Conservation (phyloP, 2,888 invertebrate species). For the Acrobasis consociella region DNA sequence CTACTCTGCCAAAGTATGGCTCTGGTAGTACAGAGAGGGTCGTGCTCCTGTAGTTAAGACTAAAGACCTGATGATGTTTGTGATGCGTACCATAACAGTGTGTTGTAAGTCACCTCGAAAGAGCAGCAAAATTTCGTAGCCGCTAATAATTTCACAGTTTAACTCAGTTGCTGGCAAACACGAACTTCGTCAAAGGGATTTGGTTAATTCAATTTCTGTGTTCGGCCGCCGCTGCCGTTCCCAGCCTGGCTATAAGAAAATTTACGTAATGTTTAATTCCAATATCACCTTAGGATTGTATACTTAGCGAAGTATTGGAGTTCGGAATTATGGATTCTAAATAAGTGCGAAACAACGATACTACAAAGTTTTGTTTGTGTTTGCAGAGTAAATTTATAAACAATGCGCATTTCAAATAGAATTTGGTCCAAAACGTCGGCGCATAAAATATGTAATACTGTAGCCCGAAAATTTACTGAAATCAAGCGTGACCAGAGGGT, state of each 20-base stretch:
- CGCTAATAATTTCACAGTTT: conserved; percentile 62
- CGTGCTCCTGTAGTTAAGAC: too few relatives aligned
- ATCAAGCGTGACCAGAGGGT: too few relatives aligned
- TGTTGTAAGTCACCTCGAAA: too few relatives aligned
- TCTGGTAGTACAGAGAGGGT: too few relatives aligned
- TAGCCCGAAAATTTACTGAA: too few relatives aligned
- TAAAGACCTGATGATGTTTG: too few relatives aligned
- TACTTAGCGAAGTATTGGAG: conserved; percentile 50
- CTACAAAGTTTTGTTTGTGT: conserved; percentile 8
- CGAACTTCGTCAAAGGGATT: conserved; percentile 69
- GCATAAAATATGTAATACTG: too few relatives aligned
- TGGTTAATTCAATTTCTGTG: conserved; percentile 69
- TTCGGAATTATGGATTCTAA: conserved; percentile 34
- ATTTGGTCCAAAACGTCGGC: too few relatives aligned
- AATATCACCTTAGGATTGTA: conserved; percentile 57
- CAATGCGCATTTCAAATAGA: not conserved
- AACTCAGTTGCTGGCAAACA: conserved; percentile 61
- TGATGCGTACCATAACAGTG: too few relatives aligned
- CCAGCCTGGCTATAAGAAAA: conserved; percentile 59
- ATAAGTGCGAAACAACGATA: conserved; percentile 12
- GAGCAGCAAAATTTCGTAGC: conserved; percentile 44
- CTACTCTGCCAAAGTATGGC: too few relatives aligned
- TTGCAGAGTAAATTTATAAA: not conserved
- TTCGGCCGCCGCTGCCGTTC: conserved; percentile 60
- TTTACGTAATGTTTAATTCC: conserved; percentile 67